Evolutionary conservation across 2,888 invertebrate genomes (phyloP), one percentile per base, ranked within the genome.

Genomic region (Cataglyphis rosenhaueri): DNA sequence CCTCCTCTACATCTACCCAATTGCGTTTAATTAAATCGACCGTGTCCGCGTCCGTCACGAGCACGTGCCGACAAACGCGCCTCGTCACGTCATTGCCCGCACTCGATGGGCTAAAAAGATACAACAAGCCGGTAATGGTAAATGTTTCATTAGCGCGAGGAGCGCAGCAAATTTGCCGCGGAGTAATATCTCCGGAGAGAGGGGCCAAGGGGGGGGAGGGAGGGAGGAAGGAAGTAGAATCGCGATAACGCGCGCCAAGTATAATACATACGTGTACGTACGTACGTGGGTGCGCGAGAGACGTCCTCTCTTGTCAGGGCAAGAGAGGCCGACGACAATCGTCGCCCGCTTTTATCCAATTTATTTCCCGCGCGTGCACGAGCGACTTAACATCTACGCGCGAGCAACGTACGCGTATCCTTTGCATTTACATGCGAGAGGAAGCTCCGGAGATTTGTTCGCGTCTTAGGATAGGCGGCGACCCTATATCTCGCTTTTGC

Each of bases 11-110:
- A 81, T 82, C 70, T 82, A 74, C 83, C 76, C 85, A 87, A 89
- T 88, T 87, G 85, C 85, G 84, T 87, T 88, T 89, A 89, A 89
- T 89, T 89, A 88, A 89, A 88, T 89, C 88, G 89, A 87, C 75
- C 88, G 81, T 85, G 85, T 86, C 83, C 75, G 78, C 75, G 83
- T 85, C 85, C 85, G 85, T 88, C 86, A 85, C 78, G 66, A 87
- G 84, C 88, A 88, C 88, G 88, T 84, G 85, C 85, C 65, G 64
- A 79, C 65, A 52, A 41, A 57, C 68, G 68, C 68, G 62, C 70
- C 66, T 55, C 82, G 81, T 83, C 82, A 79, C 76, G 83, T 84
- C 84, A 70, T 68, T 76, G 82, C 66, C 73, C 38, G 81, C 70
- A 48, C 59, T 75, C 59, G 84, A 81, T 81, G 82, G 29, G 65